Percentiles rank a stretch among this genome's conserved stretches.
Conservation (phyloP, 2,113 vertebrate species). For the Orthochromis indermauri region DNA sequence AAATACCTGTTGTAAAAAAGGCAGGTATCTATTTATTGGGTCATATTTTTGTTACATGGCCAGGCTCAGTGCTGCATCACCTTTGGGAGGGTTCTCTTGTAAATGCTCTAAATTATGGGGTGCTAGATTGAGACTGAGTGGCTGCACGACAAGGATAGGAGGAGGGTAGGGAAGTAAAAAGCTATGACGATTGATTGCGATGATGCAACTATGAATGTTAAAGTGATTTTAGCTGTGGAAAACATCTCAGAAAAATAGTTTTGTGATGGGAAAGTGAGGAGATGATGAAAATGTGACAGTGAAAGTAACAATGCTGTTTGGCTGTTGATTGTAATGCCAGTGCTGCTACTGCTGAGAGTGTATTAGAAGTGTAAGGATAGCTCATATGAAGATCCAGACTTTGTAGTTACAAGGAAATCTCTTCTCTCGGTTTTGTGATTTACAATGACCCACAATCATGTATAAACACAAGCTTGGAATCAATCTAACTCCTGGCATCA, state of each 20-base stretch:
- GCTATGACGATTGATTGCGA: neutral
- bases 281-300: neutral
- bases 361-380: neutral
- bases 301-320: neutral
- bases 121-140: neutral
- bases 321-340: neutral
- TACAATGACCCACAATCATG: neutral
- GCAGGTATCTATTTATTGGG: conserved; percentile 16
- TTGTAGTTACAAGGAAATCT: neutral
- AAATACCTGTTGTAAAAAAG: conserved; percentile 15
- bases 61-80: neutral
- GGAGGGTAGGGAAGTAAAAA: neutral
- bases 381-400: neutral
- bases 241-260: neutral
- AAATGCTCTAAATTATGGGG: neutral
- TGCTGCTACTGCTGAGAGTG: neutral
- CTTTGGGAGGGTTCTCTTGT: neutral
- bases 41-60: neutral
- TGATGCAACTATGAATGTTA: neutral
- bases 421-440: neutral
- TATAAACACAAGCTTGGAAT: neutral
- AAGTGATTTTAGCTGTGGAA: neutral
- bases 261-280: neutral
- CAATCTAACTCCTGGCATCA: neutral
- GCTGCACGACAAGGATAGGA: neutral